Evolutionary conservation across 2,888 invertebrate species (phyloP).

Genomic region (Spisula subtruncata): DNA sequence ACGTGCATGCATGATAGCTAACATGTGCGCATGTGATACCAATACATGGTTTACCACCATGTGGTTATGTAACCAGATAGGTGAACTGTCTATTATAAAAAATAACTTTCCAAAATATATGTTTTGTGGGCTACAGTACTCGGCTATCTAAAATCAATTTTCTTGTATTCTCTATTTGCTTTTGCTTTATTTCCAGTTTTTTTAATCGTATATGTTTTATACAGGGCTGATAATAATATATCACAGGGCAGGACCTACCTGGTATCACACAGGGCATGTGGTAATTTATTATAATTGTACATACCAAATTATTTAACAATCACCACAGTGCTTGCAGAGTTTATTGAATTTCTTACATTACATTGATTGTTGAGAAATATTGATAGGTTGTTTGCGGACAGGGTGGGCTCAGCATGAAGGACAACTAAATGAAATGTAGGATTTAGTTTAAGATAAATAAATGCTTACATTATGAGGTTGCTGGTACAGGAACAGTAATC

Average conservation of each 20-base stretch:
- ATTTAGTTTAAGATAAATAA: not conserved
- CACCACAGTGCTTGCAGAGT: not conserved
- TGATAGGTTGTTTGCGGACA: not conserved
- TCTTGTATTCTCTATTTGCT: not conserved
- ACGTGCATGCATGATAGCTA: too few relatives aligned
- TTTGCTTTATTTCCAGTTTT: not conserved
- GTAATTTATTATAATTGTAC: not conserved
- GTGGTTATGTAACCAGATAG: not conserved
- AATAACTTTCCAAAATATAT: not conserved
- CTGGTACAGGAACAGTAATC: not conserved
- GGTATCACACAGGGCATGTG: not conserved
- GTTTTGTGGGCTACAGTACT: constrained; percentile 10
- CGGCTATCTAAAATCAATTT: not conserved
- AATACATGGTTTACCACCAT: too few relatives aligned
- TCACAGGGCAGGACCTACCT: too few relatives aligned
- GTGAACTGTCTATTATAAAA: not conserved
- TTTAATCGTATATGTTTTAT: not conserved
- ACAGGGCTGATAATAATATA: too few relatives aligned
- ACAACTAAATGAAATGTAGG: not conserved
- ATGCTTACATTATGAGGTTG: not conserved
- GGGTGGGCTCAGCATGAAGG: constrained; percentile 8
- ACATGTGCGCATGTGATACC: too few relatives aligned
- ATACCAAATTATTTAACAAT: not conserved
- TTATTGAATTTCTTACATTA: not conserved
- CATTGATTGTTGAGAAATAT: not conserved